Base-by-base conservation (phyloP, 1,140 invertebrate genomes). In the Gryon sp. region DNA sequence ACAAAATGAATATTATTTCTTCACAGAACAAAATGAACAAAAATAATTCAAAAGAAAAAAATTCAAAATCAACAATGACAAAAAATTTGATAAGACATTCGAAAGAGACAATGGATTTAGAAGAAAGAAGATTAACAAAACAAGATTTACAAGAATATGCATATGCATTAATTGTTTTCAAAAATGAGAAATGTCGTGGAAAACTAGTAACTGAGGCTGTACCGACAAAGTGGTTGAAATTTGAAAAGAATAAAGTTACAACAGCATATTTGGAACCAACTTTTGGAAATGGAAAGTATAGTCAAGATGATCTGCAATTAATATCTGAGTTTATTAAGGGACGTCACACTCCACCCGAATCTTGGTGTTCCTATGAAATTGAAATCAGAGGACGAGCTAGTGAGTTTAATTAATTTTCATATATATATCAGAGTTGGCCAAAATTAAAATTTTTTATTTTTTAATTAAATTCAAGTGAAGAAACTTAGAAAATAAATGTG, bases 341-440 rank as follows among this genome's bases (percentile, higher is more conserved):
- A 3, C 32, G 45, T 32, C 2, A 14, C 6, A 11, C 3, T 9
- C 12, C 45, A 18, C 45, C 45, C 7, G 24, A 30, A 32, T 11
- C 3, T 18, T 48, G 45, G 45, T 5, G 12, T 2, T 30, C 14
- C 1, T 48, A n/a, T 11, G 18, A 48, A 4, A 8, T 48, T 30
- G 12, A 48, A 48, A 6, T 48, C 1, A 2, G 45, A 48, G 26
- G 45, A 48, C 15, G 45, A 48, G 45, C 45, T n/a, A 32, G 34
- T 38, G 4, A 38, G 14, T n/a, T n/a, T n/a, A n/a, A n/a, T n/a
- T n/a, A n/a, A n/a, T n/a, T n/a, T n/a, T n/a, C n/a, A n/a, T n/a
- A n/a, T n/a, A n/a, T n/a, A n/a, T n/a, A n/a, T n/a, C n/a, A n/a
- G n/a, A n/a, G n/a, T n/a, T n/a, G n/a, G n/a, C n/a, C n/a, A n/a